Base-by-base conservation (phyloP, 2,888 invertebrate genomes). In the Drosophila suboccidentalis region DNA sequence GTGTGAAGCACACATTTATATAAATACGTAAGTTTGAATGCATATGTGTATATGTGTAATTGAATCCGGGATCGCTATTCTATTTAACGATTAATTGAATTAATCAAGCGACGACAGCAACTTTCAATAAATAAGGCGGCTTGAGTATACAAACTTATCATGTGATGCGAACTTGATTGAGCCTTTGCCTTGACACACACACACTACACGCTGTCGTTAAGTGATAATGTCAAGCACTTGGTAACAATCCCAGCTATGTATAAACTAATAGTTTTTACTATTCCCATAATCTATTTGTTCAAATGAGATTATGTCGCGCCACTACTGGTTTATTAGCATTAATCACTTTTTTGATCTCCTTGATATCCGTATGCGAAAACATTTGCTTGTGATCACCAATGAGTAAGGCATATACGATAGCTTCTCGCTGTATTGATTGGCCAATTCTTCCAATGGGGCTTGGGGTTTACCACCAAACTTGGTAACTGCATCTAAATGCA, bases 31-130 rank as follows among this genome's bases (percentile, higher is more conserved):
- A 9, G 11, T 34, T 8, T 9, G 58, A 50, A 39, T 17, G 43
- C 13, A 29, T 29, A 2, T 64, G 22, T 61, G 6, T 57, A 44
- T 59, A 34, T 36, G 36, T 38, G 36, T 61, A 61, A 55, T 61
- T 72, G 78, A 87, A 80, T 84, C 84, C 84, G 84, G 89, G 84
- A 75, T 89, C 87, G 78, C 67, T 46, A 82, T 68, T 75, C 68
- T 73, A 75, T 82, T 75, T 60, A 62, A 58, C 57, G 15, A 65
- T 79, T 83, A 76, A 89, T 87, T 89, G 76, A 84, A 69, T 83
- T 73, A 87, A 84, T 83, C 78, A 83, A 73, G 64, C 73, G 36
- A 44, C 43, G 55, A 47, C 46, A 46, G 43, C 46, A 66, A 39
- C 55, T 36, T 32, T 36, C 46, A 55, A 46, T 13, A 10, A 39